Evolutionary conservation across 2,113 vertebrate species (phyloP).

Genomic region (Mobula hypostoma): DNA sequence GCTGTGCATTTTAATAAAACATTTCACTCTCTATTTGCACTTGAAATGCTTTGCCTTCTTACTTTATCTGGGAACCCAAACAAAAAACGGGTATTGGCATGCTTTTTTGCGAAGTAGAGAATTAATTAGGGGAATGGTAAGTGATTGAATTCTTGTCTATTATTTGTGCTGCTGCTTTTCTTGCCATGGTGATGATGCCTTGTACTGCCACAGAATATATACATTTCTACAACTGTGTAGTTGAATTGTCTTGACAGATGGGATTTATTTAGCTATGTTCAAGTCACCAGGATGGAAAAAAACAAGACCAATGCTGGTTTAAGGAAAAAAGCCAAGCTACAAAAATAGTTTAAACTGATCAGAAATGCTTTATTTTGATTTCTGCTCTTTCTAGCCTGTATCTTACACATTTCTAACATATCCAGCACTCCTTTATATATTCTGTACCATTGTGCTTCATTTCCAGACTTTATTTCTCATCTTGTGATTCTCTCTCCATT

Average conservation of each 20-base stretch:
- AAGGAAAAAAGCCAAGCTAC: too few relatives aligned
- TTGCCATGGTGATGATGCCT: neutral
- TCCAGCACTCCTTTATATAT: neutral
- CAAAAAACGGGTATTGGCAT: neutral
- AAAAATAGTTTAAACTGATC: neutral
- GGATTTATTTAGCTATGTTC: neutral
- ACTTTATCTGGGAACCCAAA: neutral
- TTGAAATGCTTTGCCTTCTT: constrained; percentile 11
- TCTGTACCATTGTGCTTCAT: neutral
- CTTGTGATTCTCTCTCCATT: too few relatives aligned
- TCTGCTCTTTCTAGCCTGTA: neutral
- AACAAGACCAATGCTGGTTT: neutral
- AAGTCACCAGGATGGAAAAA: neutral
- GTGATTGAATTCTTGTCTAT: neutral
- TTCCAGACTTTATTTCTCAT: neutral
- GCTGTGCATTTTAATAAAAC: neutral
- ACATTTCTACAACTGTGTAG: neutral
- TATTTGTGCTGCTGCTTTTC: neutral
- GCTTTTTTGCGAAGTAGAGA: neutral
- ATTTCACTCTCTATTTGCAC: neutral
- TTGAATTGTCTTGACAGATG: neutral
- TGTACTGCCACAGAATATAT: neutral
- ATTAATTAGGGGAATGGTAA: neutral
- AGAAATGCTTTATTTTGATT: neutral
- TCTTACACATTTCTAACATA: neutral